Evolutionary conservation across 2,888 invertebrate species (phyloP).

Genomic region (Alloscopus bannaensis): DNA sequence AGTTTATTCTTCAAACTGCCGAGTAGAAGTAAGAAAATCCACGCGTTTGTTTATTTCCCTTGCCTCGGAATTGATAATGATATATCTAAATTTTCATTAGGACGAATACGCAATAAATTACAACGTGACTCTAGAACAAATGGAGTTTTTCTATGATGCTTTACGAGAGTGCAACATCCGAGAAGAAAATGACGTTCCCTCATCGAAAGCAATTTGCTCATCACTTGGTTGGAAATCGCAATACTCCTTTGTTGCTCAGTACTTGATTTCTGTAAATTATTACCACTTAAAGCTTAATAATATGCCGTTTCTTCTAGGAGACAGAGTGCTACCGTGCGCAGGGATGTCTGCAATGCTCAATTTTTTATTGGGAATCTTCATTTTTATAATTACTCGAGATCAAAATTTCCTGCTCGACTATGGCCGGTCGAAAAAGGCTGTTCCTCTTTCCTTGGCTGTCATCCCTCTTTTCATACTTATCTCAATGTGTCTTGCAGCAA

Average conservation of each 20-base stretch:
- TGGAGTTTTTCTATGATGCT: slow-evolving; percentile 39
- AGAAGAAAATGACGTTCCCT: slow-evolving; percentile 46
- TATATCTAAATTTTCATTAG: slow-evolving; percentile 15
- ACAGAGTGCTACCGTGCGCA: slow-evolving; percentile 12
- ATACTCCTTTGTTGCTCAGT: neutral
- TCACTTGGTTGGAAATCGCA: slow-evolving; percentile 10
- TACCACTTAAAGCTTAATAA: too few species aligned
- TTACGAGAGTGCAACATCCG: slow-evolving; percentile 26
- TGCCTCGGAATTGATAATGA: slow-evolving; percentile 3
- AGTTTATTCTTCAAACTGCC: slow-evolving; percentile 12
- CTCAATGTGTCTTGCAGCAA: slow-evolving; percentile 24
- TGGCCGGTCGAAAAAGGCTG: neutral
- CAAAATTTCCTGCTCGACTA: neutral
- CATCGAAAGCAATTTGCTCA: slow-evolving; percentile 3
- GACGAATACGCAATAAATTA: slow-evolving; percentile 19
- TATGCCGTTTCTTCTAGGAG: slow-evolving; percentile 14
- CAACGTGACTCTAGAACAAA: slow-evolving; percentile 27
- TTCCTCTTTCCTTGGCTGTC: neutral
- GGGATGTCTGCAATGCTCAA: slow-evolving; percentile 6
- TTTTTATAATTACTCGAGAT: slow-evolving; percentile 25
- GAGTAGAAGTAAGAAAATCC: slow-evolving; percentile 22
- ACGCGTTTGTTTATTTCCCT: neutral
- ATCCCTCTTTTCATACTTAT: slow-evolving; percentile 35
- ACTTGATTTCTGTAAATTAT: too few species aligned
- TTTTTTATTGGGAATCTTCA: slow-evolving; percentile 19